Conservation (phyloP, 2,113 vertebrate species). For the Leptocoma aspasia region DNA sequence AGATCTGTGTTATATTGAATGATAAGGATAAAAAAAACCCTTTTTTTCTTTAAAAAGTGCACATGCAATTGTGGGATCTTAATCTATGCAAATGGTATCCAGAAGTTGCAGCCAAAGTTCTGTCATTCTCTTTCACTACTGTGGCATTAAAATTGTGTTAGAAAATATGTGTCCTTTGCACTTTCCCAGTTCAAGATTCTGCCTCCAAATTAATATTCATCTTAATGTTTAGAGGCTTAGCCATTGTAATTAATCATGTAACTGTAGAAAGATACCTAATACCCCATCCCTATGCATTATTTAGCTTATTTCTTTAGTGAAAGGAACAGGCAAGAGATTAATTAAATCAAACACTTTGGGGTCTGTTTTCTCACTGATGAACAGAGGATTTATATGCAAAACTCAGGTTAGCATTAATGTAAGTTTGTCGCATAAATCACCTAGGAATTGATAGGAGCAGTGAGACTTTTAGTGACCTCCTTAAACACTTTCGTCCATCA, state of each 20-base stretch:
- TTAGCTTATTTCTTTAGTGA: conserved; percentile 58
- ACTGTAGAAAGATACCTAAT: conserved; percentile 60
- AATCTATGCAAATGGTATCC: background rate
- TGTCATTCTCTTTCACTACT: background rate
- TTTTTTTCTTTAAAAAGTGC: background rate
- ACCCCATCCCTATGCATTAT: conserved; percentile 56
- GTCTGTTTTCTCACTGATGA: conserved; percentile 29
- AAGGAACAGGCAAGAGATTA: conserved; percentile 53
- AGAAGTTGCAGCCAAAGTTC: background rate
- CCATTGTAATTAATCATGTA: conserved; percentile 67
- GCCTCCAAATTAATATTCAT: conserved; percentile 63
- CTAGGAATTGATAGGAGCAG: background rate
- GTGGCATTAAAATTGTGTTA: background rate
- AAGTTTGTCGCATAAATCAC: background rate
- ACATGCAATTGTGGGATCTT: background rate
- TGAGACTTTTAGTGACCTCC: background rate
- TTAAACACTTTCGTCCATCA: background rate
- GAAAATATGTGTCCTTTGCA: conserved; percentile 4
- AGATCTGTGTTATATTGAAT: background rate
- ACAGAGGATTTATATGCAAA: conserved; percentile 41
- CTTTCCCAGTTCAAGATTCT: conserved; percentile 46
- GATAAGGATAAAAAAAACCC: background rate
- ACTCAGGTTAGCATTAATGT: background rate
- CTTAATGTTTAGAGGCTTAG: conserved; percentile 47
- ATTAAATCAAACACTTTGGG: conserved; percentile 57